Evolutionary conservation across 2,888 invertebrate genomes (phyloP), one percentile per base, ranked within the genome.

Genomic region (Malacosoma neustria): DNA sequence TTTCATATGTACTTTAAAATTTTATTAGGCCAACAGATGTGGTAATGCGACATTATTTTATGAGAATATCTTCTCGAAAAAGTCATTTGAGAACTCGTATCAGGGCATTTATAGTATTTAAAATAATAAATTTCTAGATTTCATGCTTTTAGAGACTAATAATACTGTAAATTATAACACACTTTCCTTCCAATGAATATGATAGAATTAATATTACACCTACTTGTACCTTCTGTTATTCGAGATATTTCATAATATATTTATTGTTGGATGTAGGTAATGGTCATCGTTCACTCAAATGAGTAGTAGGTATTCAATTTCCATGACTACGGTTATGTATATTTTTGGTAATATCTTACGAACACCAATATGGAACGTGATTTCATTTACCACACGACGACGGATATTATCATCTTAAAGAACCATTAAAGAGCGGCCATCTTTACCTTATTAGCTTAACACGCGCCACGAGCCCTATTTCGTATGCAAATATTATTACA

Each of bases 361-460:
- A 67, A 53, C 46, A 51, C 54, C 66, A 73, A 9, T 22, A 22
- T 72, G 72, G 72, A 72, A 64, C 52, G 63, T 62, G 65, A 69
- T 73, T 75, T 69, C 69, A 69, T 70, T 65, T 62, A 52, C 57
- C 59, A 61, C 58, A 63, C 55, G 63, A 67, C 57, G 56, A 59
- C 60, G 48, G 70, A 69, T 68, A 71, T 73, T 69, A 72, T 63
- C 64, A 60, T 43, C 53, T 59, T 65, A 64, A 65, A 62, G 55
- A 55, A 61, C 70, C 76, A 65, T 76, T 76, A 73, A 70, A 69
- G 69, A 63, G 61, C 66, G 61, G 50, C 57, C 77, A 72, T 70
- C 67, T 69, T 66, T 67, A 69, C 82, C 81, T 73, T 82, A 80
- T 82, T 81, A 80, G 75, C 68, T 63, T 58, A 73, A 74, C 77